phyloP scores from a whole-genome alignment of 2,888 invertebrate species.

The Monochamus alternatus region DNA sequence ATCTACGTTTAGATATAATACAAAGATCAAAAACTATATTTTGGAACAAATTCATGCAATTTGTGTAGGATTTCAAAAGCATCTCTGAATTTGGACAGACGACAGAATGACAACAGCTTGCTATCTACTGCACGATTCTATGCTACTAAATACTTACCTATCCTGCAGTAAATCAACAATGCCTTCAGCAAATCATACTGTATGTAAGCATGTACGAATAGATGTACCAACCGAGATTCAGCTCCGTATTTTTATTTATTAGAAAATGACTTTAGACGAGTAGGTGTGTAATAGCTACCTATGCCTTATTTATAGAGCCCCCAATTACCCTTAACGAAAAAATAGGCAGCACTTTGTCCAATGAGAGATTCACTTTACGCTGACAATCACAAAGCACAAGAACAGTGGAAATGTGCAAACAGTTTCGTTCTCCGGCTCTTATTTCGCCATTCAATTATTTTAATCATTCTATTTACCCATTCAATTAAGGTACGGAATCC shows the following conservation, averaged over 20 bases:
- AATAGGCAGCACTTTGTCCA: conserved; percentile 15
- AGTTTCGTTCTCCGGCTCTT: not conserved
- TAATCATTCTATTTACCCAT: conserved; percentile 39
- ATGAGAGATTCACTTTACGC: conserved; percentile 20
- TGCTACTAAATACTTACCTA: conserved; percentile 2
- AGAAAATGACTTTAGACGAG: conserved; percentile 2
- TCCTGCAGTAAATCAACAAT: not conserved
- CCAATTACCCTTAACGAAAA: conserved; percentile 19
- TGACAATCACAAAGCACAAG: conserved; percentile 24
- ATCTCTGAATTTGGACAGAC: too few species aligned
- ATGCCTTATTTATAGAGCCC: not conserved
- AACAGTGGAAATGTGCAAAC: conserved; percentile 9
- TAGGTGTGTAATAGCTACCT: conserved; percentile 9
- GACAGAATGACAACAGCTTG: too few species aligned
- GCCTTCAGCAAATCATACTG: not conserved
- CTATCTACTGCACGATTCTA: not conserved
- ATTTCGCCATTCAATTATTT: conserved; percentile 36
- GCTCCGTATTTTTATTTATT: not conserved
- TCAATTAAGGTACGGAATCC: conserved; percentile 24
- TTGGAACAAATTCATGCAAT: too few species aligned
- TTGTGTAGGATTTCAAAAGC: too few species aligned
- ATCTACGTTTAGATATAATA: too few species aligned
- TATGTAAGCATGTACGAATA: too few species aligned
- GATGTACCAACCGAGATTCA: not conserved
- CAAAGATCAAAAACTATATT: too few species aligned